Evolutionary conservation across 1,140 invertebrate genomes (phyloP).

Genomic region (Hesperophylax magnus): DNA sequence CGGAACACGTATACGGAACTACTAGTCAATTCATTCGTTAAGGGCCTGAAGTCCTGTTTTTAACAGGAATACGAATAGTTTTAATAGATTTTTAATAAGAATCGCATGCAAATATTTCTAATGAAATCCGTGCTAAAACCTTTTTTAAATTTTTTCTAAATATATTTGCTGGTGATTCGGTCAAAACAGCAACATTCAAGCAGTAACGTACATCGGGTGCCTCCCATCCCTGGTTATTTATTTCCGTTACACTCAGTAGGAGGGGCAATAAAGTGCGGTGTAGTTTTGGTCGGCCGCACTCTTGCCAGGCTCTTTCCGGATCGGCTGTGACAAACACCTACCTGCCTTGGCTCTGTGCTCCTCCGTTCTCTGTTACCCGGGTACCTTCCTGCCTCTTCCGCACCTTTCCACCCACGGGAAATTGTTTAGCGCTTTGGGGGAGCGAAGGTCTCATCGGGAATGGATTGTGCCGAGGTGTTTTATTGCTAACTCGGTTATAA

Average conservation of each 20-base stretch:
- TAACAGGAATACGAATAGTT: too few relatives aligned
- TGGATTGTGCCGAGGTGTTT: slow-evolving; percentile 50
- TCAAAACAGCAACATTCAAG: too few relatives aligned
- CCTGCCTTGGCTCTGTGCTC: neutral
- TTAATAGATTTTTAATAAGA: too few relatives aligned
- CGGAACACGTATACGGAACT: too few relatives aligned
- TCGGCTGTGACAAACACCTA: slow-evolving; percentile 54
- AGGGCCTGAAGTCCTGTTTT: too few relatives aligned
- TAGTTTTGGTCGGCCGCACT: slow-evolving; percentile 56
- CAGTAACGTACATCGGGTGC: neutral
- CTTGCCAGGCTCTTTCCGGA: slow-evolving; percentile 53
- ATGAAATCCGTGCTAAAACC: too few relatives aligned
- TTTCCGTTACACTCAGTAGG: slow-evolving; percentile 54
- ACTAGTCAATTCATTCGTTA: too few relatives aligned
- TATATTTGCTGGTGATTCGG: too few relatives aligned
- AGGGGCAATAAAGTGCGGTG: slow-evolving; percentile 55
- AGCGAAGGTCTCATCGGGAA: slow-evolving; percentile 38
- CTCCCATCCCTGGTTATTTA: slow-evolving; percentile 49
- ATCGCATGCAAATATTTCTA: too few relatives aligned
- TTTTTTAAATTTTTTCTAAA: too few relatives aligned
- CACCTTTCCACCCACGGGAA: slow-evolving; percentile 25
- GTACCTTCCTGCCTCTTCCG: slow-evolving; percentile 8
- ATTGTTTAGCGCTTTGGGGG: slow-evolving; percentile 54
- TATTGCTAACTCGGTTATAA: slow-evolving; percentile 57
- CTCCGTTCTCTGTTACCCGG: slow-evolving; percentile 8